Evolutionary conservation across 2,113 vertebrate genomes (phyloP).

Genomic region (Melanostigma gelatinosum): DNA sequence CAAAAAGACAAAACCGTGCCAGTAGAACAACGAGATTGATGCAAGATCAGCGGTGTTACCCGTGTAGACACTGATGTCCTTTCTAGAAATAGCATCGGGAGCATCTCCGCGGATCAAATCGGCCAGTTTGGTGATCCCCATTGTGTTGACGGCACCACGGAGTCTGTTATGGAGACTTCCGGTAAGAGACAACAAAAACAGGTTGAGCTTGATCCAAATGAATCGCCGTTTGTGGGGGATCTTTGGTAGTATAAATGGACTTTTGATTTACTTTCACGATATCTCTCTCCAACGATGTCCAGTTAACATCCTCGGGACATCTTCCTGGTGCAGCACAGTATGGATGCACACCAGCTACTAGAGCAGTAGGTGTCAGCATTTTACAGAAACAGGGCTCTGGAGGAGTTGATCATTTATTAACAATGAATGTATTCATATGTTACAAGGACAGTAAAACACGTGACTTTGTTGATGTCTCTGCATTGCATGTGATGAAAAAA

Average conservation of each 20-base stretch:
- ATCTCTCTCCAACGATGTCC: background rate
- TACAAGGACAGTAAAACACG: conserved; percentile 55
- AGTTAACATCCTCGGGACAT: background rate
- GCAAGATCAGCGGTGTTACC: conserved; percentile 51
- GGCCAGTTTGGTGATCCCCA: conserved; percentile 83
- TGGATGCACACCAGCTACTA: background rate
- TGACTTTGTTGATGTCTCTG: conserved; percentile 11
- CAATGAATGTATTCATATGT: conserved; percentile 41
- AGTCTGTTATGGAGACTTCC: background rate
- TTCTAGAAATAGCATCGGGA: conserved; percentile 65
- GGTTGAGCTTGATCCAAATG: background rate
- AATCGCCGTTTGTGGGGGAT: background rate
- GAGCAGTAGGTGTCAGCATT: conserved; percentile 30
- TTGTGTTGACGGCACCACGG: conserved; percentile 9
- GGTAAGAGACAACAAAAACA: background rate
- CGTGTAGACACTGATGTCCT: conserved; percentile 79
- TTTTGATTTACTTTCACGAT: background rate
- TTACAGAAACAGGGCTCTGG: conserved; percentile 8
- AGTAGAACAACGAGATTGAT: background rate
- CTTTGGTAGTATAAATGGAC: background rate
- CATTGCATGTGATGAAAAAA: conserved; percentile 30
- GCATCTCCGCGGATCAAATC: conserved; percentile 78
- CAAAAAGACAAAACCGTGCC: rapidly evolving
- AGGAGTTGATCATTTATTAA: conserved; percentile 59
- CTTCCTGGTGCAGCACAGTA: conserved; percentile 18